Percentiles rank a stretch among this genome's conserved stretches.
These are phyloP conservation scores for Lycia hirtaria DNA, from an alignment of 2,888 invertebrate genomes.

Conservation along the genomic window DNA sequence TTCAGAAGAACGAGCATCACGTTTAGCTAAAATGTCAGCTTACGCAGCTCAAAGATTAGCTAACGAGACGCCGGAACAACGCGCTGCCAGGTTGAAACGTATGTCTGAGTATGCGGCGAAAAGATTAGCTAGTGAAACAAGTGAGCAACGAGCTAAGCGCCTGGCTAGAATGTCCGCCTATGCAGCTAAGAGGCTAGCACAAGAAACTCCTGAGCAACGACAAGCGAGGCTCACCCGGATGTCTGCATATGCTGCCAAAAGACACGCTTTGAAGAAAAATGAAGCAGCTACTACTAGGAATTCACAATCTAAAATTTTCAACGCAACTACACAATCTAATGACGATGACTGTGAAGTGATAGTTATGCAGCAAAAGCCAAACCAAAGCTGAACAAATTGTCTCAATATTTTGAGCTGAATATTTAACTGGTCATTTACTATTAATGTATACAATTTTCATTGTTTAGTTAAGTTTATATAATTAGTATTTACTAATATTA, in stretches of 20 bases:
- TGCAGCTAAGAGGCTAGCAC: conserved; percentile 73
- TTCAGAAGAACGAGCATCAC: conserved; percentile 63
- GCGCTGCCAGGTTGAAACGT: conserved; percentile 66
- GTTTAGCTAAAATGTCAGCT: conserved; percentile 77
- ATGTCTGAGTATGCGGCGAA: conserved; percentile 80
- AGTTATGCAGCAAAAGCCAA: conserved; percentile 1
- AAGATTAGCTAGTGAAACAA: conserved; percentile 68
- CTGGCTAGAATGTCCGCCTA: conserved; percentile 78
- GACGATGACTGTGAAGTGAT: conserved; percentile 5
- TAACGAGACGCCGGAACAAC: conserved; percentile 73
- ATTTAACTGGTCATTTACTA: background rate
- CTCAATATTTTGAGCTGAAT: conserved; percentile 2
- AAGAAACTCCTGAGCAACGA: conserved; percentile 73
- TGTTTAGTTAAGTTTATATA: background rate
- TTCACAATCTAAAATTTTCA: conserved; percentile 12
- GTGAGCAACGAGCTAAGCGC: conserved; percentile 70
- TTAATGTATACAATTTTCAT: background rate
- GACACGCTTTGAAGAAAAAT: conserved; percentile 67
- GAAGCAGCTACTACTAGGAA: conserved; percentile 20
- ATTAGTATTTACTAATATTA: background rate
- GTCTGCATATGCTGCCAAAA: conserved; percentile 76
- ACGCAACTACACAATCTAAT: conserved; percentile 41
- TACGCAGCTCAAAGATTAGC: conserved; percentile 77
- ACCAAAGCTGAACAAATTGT: conserved; percentile 14
- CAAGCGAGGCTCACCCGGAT: conserved; percentile 67